phyloP scores from a whole-genome alignment of 2,888 invertebrate species.

The Patella depressa region DNA sequence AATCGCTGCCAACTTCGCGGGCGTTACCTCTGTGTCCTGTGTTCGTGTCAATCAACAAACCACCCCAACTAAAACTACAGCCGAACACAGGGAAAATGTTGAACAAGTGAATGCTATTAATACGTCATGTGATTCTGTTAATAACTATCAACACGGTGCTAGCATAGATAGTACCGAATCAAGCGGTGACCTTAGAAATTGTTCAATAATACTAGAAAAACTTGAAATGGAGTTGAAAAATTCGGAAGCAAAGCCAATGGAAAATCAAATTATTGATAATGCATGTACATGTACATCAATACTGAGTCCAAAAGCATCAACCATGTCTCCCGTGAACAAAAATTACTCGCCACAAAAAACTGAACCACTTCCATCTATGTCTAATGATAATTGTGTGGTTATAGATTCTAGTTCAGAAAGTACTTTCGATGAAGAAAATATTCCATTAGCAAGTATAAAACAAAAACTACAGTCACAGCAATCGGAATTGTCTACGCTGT shows the following conservation, averaged over 20 bases:
- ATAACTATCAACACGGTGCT: neutral
- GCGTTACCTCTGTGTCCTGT: slow-evolving; percentile 10
- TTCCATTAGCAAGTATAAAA: neutral
- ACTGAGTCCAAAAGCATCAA: slow-evolving; percentile 4
- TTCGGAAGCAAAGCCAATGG: neutral
- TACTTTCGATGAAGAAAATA: neutral
- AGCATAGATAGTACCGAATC: neutral
- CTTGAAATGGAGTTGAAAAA: slow-evolving; percentile 30
- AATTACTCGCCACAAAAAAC: neutral
- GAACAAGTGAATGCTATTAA: neutral
- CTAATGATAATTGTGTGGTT: neutral
- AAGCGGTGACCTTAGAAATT: slow-evolving; percentile 31
- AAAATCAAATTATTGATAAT: neutral
- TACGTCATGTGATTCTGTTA: neutral
- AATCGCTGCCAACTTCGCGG: slow-evolving; percentile 18
- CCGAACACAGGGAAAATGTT: neutral
- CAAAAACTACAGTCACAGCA: neutral
- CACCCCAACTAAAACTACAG: neutral
- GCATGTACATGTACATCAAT: neutral
- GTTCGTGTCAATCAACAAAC: slow-evolving; percentile 11
- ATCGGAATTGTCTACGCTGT: neutral
- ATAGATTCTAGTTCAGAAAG: neutral
- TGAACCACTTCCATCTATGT: too few species aligned
- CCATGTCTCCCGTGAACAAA: neutral
- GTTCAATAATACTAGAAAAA: slow-evolving; percentile 37